A percentile compares a stretch with the other conserved stretches of the same genome.
These are phyloP conservation scores for Perca flavescens DNA, from an alignment of 2,113 vertebrate genomes.

Conservation along the genomic window DNA sequence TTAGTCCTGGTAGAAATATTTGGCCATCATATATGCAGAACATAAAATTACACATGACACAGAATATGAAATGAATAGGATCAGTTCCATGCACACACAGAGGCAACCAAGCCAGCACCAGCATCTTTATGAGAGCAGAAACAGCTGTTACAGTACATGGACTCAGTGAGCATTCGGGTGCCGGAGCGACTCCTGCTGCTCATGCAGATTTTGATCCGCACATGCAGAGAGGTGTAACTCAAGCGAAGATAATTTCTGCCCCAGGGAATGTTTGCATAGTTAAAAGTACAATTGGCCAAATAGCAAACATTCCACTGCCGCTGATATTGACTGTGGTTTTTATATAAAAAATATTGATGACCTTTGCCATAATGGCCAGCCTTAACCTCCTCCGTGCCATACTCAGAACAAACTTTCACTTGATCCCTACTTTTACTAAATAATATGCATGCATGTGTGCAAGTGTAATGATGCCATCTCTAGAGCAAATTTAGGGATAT, in stretches of 20 bases:
- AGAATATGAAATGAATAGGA: too few relatives aligned
- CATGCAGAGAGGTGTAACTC: neutral
- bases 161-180: neutral
- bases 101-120: neutral
- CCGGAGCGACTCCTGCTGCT: neutral
- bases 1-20: too few relatives aligned
- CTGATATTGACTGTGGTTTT: slow-evolving; percentile 13
- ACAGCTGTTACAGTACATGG: neutral
- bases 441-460: neutral
- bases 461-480: neutral
- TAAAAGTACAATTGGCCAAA: slow-evolving; percentile 9
- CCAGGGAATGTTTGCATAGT: slow-evolving; percentile 11
- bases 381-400: neutral
- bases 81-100: neutral
- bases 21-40: too few relatives aligned
- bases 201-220: neutral
- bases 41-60: too few relatives aligned
- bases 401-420: neutral
- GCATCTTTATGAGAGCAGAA: neutral
- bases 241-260: slow-evolving; percentile 7
- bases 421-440: neutral
- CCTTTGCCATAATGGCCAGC: neutral
- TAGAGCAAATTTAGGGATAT: neutral
- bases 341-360: neutral
- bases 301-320: slow-evolving; percentile 11